Percentiles rank a stretch among this genome's conserved stretches.
Conservation (phyloP, 2,888 invertebrate genomes). For the Papilio gigon region DNA sequence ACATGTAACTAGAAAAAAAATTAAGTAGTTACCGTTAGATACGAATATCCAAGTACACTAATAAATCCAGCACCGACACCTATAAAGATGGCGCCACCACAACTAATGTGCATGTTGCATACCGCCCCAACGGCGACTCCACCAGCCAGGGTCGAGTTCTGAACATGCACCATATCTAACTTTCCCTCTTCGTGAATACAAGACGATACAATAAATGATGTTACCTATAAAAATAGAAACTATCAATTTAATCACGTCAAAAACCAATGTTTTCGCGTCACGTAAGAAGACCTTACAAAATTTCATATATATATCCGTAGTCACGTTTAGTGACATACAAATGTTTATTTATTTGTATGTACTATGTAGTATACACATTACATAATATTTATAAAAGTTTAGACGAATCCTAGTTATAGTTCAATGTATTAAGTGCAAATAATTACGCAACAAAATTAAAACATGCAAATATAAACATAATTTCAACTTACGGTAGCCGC, state of each 20-base stretch:
- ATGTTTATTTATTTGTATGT: too few species aligned
- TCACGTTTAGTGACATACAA: too few species aligned
- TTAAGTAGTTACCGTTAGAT: constrained; percentile 84
- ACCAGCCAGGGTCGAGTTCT: constrained; percentile 96
- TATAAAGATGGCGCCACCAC: constrained; percentile 91
- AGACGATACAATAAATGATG: constrained; percentile 92
- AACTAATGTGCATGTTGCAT: constrained; percentile 90
- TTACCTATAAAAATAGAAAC: constrained; percentile 74
- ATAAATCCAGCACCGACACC: constrained; percentile 90
- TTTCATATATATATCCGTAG: too few species aligned
- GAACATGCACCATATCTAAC: constrained; percentile 96
- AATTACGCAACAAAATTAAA: background rate
- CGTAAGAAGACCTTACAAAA: too few species aligned
- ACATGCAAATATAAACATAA: background rate
- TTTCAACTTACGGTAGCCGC: constrained; percentile 82
- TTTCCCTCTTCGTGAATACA: constrained; percentile 86
- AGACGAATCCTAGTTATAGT: too few species aligned
- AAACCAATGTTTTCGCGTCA: too few species aligned
- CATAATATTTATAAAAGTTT: too few species aligned
- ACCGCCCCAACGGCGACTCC: constrained; percentile 95
- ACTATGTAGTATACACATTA: too few species aligned
- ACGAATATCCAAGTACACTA: constrained; percentile 91
- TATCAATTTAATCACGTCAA: too few species aligned
- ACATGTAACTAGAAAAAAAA: background rate
- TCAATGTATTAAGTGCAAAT: too few species aligned